Evolutionary conservation across 2,888 invertebrate genomes (phyloP), one percentile per base, ranked within the genome.

Genomic region (Drosophila percnosoma): DNA sequence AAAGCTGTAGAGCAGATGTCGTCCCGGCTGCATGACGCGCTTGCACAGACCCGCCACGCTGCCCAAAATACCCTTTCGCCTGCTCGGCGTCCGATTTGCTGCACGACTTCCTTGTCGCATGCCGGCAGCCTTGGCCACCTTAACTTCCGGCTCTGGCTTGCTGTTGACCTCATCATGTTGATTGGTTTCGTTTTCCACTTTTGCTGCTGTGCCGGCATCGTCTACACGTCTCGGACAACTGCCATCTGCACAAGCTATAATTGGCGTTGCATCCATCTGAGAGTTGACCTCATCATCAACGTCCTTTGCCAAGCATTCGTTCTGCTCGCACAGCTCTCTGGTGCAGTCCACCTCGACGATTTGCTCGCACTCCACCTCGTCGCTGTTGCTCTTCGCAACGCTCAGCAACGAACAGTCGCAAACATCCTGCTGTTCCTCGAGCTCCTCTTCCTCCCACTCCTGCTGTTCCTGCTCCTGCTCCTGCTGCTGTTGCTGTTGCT

Each of bases 1-100:
- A 0, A 80, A 53, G 29, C 80, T 77, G 59, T 89, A 84, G 2
- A 85, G 73, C 40, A 85, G 31, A 42, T 84, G 68, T 0, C 79
- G 84, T 1, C 87, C 76, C 0, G 83, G 73, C 1, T 51, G 33
- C 0, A 68, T 13, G 2, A 52, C 70, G 0, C 83, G 81, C 54
- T 66, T 83, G 48, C 72, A 83, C 7, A 78, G 15, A 2, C 73
- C 54, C 2, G 70, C 54, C n/a, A 72, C 51, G 13, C 68, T 61
- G 3, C 61, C 63, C 0, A 89, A 13, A 2, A 74, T 15, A 1
- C 66, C 59, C 24, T 59, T 69, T 13, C 51, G 52, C 1, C 13
- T 64, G 7, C 1, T 6, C 7, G 21, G 29, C 4, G 0, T 5
- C 1, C 36, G 33, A 4, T 27, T 29, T 13, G 24, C 29, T n/a